Evolutionary conservation across 2,888 invertebrate species (phyloP).

Genomic region (Chrysolina oricalcia): DNA sequence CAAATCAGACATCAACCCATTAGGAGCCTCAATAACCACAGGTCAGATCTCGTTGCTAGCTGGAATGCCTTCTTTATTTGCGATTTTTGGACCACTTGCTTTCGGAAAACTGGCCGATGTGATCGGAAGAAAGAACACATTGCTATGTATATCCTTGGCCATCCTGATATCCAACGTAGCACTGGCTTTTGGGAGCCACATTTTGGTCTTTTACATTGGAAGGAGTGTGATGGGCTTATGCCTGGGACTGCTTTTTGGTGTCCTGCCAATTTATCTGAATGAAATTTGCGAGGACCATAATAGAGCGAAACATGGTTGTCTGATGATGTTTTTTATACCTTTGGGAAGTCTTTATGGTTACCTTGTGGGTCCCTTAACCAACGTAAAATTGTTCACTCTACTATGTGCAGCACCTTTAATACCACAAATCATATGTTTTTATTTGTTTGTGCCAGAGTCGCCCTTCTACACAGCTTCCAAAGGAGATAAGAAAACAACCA

Average conservation of each 20-base stretch:
- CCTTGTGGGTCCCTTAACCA: constrained; percentile 47
- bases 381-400: constrained; percentile 30
- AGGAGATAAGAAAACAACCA: constrained; percentile 12
- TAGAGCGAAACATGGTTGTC: constrained; percentile 80
- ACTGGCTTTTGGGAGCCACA: constrained; percentile 37
- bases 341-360: constrained; percentile 45
- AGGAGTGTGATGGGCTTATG: neutral
- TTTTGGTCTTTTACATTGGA: constrained; percentile 71
- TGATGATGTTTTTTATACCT: constrained; percentile 38
- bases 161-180: constrained; percentile 73
- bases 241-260: constrained; percentile 53
- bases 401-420: constrained; percentile 25
- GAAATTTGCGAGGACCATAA: constrained; percentile 73
- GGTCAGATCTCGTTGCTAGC: constrained; percentile 2
- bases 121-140: constrained; percentile 75
- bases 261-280: constrained; percentile 87
- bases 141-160: constrained; percentile 78
- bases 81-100: constrained; percentile 44
- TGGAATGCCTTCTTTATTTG: constrained; percentile 39
- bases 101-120: constrained; percentile 38
- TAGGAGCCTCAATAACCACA: constrained; percentile 58
- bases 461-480: constrained; percentile 25
- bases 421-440: constrained; percentile 18
- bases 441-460: constrained; percentile 35
- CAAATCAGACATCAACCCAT: constrained; percentile 58